phyloP scores from a whole-genome alignment of 2,113 vertebrate species.

The Meriones unguiculatus region DNA sequence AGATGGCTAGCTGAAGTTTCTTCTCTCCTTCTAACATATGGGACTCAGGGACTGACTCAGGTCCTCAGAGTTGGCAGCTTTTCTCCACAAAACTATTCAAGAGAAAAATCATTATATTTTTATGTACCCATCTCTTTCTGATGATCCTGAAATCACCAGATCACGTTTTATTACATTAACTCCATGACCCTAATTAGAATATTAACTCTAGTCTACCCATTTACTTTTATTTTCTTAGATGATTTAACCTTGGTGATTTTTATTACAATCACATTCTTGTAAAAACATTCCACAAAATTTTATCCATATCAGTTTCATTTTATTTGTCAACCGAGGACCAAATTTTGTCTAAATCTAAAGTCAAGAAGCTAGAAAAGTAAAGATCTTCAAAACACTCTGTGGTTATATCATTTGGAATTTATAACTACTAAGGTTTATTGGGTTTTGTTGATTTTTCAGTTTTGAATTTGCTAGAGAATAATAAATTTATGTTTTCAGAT shows the following conservation, averaged over 20 bases:
- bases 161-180: not conserved
- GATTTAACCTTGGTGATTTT: not conserved
- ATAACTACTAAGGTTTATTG: not conserved
- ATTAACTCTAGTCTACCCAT: not conserved
- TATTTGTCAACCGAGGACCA: not conserved
- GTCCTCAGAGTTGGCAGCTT: not conserved
- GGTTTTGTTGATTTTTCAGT: not conserved
- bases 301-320: not conserved
- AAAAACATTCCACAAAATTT: not conserved
- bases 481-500: not conserved
- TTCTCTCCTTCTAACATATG: not conserved
- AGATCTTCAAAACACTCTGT: not conserved
- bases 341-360: not conserved
- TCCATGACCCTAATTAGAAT: not conserved
- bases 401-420: conserved; percentile 11
- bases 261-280: not conserved
- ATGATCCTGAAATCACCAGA: not conserved
- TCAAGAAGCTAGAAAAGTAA: not conserved
- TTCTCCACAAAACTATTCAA: not conserved
- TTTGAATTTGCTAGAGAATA: not conserved
- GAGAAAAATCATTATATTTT: not conserved
- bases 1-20: not conserved
- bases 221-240: not conserved
- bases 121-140: not conserved
- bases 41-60: not conserved